Conservation (phyloP, 2,113 vertebrate genomes). For the Bos indicus region DNA sequence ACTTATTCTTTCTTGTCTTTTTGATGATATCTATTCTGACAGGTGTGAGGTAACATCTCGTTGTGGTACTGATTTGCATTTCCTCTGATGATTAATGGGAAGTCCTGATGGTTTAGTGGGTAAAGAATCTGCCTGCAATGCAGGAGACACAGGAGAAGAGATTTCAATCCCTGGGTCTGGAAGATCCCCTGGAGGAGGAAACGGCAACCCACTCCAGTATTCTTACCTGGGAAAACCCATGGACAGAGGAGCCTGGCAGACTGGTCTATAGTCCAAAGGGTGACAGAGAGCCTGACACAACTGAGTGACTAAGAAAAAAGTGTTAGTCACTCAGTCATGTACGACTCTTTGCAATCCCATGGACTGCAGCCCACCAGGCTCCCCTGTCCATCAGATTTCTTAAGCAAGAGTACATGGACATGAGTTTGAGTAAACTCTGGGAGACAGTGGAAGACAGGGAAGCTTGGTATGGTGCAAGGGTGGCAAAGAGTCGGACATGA, state of each 20-base stretch:
- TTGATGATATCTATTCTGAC: background rate
- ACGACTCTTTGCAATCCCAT: background rate
- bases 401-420: background rate
- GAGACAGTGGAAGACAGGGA: background rate
- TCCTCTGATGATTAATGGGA: background rate
- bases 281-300: background rate
- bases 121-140: background rate
- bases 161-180: accelerated
- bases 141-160: background rate
- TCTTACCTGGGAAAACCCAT: background rate
- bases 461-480: background rate
- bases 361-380: background rate
- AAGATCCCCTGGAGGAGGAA: background rate
- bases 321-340: background rate
- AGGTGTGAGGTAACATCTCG: background rate
- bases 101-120: background rate
- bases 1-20: background rate
- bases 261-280: background rate
- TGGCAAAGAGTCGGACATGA: background rate
- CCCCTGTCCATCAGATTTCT: background rate
- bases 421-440: background rate
- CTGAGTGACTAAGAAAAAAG: background rate
- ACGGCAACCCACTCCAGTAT: background rate
- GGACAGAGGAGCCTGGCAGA: background rate
- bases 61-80: background rate